Conservation (phyloP, 2,113 vertebrate species). For the Argyrosomus japonicus region DNA sequence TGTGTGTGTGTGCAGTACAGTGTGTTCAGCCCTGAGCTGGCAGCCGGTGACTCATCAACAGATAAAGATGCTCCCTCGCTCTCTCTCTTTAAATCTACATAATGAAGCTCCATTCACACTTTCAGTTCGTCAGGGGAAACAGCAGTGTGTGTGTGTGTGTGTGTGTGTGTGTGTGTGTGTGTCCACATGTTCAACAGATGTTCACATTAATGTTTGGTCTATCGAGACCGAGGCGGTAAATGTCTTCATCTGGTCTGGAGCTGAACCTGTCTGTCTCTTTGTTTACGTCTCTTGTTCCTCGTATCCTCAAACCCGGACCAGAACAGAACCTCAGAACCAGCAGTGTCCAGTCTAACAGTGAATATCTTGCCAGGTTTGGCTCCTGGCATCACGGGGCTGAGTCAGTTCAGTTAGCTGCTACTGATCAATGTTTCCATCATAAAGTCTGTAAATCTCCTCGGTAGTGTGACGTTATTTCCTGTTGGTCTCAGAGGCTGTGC, state of each 20-base stretch:
- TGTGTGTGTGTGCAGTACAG: slow-evolving; percentile 19
- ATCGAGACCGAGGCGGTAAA: not conserved
- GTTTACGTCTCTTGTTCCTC: too few species aligned
- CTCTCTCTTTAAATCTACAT: not conserved
- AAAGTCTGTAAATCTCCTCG: too few species aligned
- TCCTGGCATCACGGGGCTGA: too few species aligned
- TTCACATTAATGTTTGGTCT: not conserved
- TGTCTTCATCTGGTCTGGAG: not conserved
- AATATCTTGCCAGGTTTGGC: too few species aligned
- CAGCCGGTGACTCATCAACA: slow-evolving; percentile 56
- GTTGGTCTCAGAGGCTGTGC: too few species aligned
- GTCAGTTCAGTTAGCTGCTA: too few species aligned
- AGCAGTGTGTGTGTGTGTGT: not conserved
- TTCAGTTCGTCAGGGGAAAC: slow-evolving; percentile 18
- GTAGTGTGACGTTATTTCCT: too few species aligned
- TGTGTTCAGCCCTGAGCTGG: slow-evolving; percentile 22
- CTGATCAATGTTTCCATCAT: too few species aligned
- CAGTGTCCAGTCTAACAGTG: too few species aligned
- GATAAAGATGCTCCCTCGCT: slow-evolving; percentile 13
- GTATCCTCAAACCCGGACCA: too few species aligned
- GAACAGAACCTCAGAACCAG: too few species aligned
- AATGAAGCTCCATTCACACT: slow-evolving; percentile 40
- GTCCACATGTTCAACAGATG: slow-evolving; percentile 29
- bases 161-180: slow-evolving; percentile 18
- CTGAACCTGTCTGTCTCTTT: not conserved